Percentiles rank a stretch among this genome's conserved stretches.
phyloP scores from a whole-genome alignment of 2,888 invertebrate species.

The Clanis bilineata region DNA sequence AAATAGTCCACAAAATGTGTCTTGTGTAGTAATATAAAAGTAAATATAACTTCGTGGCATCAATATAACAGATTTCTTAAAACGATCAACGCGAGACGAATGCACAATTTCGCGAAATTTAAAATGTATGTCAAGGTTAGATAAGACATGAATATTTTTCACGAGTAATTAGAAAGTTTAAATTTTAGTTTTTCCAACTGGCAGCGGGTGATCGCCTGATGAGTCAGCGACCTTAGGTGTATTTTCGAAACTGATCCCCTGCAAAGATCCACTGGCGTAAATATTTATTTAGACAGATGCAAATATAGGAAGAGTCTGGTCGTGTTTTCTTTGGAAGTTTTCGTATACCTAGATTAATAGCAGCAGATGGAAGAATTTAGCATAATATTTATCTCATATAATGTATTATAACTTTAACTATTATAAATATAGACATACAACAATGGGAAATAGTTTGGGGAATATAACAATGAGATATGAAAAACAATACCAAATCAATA shows the following conservation, averaged over 20 bases:
- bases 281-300: slow-evolving; percentile 39
- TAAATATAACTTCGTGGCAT: slow-evolving; percentile 56
- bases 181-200: slow-evolving; percentile 11
- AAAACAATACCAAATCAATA: not conserved
- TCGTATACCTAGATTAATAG: slow-evolving; percentile 17
- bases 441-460: not conserved
- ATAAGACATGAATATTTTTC: slow-evolving; percentile 20
- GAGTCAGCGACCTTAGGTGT: slow-evolving; percentile 26
- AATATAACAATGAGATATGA: not conserved
- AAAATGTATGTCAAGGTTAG: slow-evolving; percentile 61
- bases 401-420: not conserved
- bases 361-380: slow-evolving; percentile 13
- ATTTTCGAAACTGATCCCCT: slow-evolving; percentile 29
- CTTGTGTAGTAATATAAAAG: slow-evolving; percentile 37
- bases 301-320: slow-evolving; percentile 41
- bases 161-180: slow-evolving; percentile 8
- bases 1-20: slow-evolving; percentile 51
- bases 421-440: not conserved
- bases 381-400: slow-evolving; percentile 3
- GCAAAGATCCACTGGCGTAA: slow-evolving; percentile 33
- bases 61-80: slow-evolving; percentile 53
- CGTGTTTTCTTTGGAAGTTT: slow-evolving; percentile 44
- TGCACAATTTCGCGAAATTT: slow-evolving; percentile 44
- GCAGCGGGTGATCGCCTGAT: not conserved
- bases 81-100: slow-evolving; percentile 39